Conservation (phyloP, 2,888 invertebrate genomes). For the Margaritifera margaritifera region DNA sequence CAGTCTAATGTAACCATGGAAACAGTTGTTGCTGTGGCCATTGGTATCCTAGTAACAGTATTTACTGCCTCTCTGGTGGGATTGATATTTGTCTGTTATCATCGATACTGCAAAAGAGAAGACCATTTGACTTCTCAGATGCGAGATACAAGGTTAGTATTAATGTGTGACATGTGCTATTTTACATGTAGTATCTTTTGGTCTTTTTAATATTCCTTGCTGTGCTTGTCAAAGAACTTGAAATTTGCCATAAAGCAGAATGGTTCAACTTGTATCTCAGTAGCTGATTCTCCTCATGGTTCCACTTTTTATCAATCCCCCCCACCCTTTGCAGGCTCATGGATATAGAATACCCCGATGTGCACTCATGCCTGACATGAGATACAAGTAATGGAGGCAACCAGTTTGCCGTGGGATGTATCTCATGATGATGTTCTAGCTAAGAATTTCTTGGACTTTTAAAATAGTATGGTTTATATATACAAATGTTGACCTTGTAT, state of each 20-base stretch:
- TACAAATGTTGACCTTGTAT: too few relatives aligned
- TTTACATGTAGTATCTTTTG: neutral
- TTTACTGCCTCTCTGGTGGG: slow-evolving; percentile 81
- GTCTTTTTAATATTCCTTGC: neutral
- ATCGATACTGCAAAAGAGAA: slow-evolving; percentile 73
- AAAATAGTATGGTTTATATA: too few relatives aligned
- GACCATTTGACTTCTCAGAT: slow-evolving; percentile 63
- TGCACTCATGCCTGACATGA: too few relatives aligned
- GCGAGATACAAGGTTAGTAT: slow-evolving; percentile 58
- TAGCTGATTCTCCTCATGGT: neutral
- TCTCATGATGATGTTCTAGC: too few relatives aligned
- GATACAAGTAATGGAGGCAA: too few relatives aligned
- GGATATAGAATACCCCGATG: too few relatives aligned
- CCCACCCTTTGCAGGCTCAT: neutral
- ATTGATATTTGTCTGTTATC: slow-evolving; percentile 79
- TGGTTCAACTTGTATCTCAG: neutral
- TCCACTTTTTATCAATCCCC: neutral
- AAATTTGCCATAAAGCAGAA: too few relatives aligned
- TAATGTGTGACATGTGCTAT: neutral
- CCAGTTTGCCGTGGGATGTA: too few relatives aligned
- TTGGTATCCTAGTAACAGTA: slow-evolving; percentile 80
- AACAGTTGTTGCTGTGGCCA: slow-evolving; percentile 80
- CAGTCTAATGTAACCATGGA: slow-evolving; percentile 75
- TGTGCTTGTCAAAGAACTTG: too few relatives aligned
- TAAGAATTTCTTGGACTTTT: too few relatives aligned